Evolutionary conservation across 2,797 vertebrate genomes (phyloP).

Genomic region (Tympanoctomys barrerae): DNA sequence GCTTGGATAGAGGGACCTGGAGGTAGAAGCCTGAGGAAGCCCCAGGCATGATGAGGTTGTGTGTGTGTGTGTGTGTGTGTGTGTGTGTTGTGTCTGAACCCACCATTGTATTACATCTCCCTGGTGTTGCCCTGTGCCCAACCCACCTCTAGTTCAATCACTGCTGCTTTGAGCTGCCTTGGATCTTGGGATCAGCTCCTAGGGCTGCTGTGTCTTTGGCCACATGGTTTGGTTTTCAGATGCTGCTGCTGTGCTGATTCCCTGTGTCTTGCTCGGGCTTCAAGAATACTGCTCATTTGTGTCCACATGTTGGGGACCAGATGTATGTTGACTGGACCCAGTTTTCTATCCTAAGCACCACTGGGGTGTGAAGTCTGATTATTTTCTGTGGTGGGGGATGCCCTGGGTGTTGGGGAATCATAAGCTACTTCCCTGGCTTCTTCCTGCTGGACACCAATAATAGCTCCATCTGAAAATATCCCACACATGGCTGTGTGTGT

Average conservation of each 20-base stretch:
- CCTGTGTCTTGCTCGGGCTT: background rate
- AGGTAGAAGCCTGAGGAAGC: background rate
- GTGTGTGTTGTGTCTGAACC: background rate
- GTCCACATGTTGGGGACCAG: background rate
- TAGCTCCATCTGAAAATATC: background rate
- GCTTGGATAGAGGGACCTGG: background rate
- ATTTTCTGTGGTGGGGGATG: background rate
- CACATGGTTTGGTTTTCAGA: background rate
- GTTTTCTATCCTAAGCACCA: background rate
- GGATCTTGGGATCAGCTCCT: background rate
- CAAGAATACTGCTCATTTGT: background rate
- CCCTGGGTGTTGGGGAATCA: background rate
- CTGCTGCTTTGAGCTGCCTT: background rate
- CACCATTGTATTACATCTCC: background rate
- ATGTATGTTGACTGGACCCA: background rate
- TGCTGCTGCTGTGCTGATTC: background rate
- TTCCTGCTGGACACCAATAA: background rate
- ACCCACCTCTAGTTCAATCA: background rate
- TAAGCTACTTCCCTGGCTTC: background rate
- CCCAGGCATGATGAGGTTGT: background rate
- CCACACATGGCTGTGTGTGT: background rate
- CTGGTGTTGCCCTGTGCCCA: background rate
- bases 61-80: background rate
- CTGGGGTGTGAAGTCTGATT: background rate
- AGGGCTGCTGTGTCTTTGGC: background rate